Conservation (phyloP, 2,888 invertebrate species). For the Drosophila peninsularis region DNA sequence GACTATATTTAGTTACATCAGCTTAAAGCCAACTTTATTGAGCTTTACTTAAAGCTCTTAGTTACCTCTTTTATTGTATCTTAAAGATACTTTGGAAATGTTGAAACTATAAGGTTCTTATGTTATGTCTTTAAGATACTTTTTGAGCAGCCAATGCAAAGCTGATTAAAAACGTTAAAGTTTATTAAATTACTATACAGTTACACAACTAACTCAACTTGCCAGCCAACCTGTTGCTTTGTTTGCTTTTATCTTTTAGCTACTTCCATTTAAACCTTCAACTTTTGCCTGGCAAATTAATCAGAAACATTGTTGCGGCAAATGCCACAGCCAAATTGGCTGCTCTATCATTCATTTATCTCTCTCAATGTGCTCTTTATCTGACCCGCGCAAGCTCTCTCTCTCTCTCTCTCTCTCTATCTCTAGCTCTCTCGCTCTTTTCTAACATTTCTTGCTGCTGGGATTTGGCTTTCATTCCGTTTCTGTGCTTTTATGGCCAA, state of each 20-base stretch:
- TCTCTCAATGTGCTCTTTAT: constrained; percentile 20
- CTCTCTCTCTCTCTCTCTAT: constrained; percentile 13
- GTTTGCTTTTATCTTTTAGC: constrained; percentile 25
- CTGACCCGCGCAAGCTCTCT: not conserved
- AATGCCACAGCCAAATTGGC: constrained; percentile 61
- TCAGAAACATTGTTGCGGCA: constrained; percentile 70
- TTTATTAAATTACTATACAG: too few species aligned
- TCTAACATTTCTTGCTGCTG: constrained; percentile 22
- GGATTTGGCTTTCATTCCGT: constrained; percentile 29
- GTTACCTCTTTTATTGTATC: not conserved
- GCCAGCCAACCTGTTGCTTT: constrained; percentile 34
- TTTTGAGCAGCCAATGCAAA: too few species aligned
- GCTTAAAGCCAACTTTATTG: not conserved
- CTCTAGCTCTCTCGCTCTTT: constrained; percentile 9
- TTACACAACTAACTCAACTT: too few species aligned
- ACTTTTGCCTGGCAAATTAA: constrained; percentile 52
- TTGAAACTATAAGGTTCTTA: too few species aligned
- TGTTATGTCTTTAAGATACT: not conserved
- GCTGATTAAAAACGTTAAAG: too few species aligned
- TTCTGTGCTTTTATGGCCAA: constrained; percentile 63
- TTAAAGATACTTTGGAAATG: not conserved
- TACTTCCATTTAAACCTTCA: constrained; percentile 15
- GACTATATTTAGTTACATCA: not conserved
- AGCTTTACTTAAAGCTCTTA: not conserved
- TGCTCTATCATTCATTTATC: constrained; percentile 35